These are phyloP conservation scores for Caenorhabditis sp. DNA, from an alignment of 2,888 invertebrate species.

Conservation along the genomic window DNA sequence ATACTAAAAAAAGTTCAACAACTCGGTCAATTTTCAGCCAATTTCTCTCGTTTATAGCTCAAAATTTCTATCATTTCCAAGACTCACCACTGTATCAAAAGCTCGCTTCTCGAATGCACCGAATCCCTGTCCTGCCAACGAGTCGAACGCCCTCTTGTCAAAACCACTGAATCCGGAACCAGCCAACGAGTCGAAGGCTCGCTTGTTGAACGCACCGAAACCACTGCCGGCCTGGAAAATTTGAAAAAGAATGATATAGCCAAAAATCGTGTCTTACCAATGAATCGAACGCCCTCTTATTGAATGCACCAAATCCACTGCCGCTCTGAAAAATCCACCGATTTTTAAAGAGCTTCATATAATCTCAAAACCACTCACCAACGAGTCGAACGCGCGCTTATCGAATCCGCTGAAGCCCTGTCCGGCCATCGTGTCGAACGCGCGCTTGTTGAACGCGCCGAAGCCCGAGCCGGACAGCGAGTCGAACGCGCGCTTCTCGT, in stretches of 20 bases:
- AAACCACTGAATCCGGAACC: slow-evolving; percentile 66
- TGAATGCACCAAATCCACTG: not conserved
- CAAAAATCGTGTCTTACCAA: not conserved
- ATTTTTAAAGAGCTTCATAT: slow-evolving; percentile 3
- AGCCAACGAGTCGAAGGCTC: slow-evolving; percentile 50
- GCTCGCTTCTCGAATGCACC: slow-evolving; percentile 69
- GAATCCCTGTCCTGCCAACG: slow-evolving; percentile 60
- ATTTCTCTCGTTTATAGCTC: not conserved
- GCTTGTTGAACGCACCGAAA: slow-evolving; percentile 58
- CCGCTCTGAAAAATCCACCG: not conserved
- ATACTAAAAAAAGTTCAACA: not conserved
- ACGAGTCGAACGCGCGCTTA: slow-evolving; percentile 66
- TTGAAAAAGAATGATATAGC: too few species aligned
- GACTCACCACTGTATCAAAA: slow-evolving; percentile 61
- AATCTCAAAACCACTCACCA: too few species aligned
- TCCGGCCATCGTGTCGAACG: slow-evolving; percentile 68
- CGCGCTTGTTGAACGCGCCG: slow-evolving; percentile 71
- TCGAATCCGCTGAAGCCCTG: slow-evolving; percentile 64
- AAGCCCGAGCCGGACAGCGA: slow-evolving; percentile 69
- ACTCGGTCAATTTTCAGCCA: not conserved
- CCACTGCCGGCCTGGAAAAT: slow-evolving; percentile 63
- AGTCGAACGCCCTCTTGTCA: slow-evolving; percentile 56
- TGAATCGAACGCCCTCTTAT: not conserved
- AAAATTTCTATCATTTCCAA: not conserved
- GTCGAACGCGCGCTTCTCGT: slow-evolving; percentile 69